Percentiles rank a stretch among this genome's conserved stretches.
These are phyloP conservation scores for Nomada goodeniana DNA, from an alignment of 2,888 invertebrate species.

Conservation along the genomic window DNA sequence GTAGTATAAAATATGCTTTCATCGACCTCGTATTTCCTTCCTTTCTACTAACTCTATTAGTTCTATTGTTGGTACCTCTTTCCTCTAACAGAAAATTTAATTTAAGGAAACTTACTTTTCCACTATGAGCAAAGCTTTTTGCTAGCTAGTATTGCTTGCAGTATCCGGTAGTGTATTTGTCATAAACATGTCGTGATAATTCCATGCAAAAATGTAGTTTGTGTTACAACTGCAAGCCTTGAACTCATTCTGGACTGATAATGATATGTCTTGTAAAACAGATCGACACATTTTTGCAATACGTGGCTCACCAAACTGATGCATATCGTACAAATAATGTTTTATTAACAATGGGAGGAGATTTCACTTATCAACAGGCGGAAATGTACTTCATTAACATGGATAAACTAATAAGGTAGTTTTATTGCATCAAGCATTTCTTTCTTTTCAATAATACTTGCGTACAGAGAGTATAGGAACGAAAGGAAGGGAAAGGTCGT, in stretches of 20 bases:
- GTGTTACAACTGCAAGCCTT: no score
- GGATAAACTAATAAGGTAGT: constrained; percentile 92
- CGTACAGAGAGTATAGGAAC: neutral
- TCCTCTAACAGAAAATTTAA: neutral
- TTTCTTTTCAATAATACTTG: neutral
- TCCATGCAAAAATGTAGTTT: neutral
- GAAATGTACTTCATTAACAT: constrained; percentile 92
- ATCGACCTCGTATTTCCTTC: constrained; percentile 31
- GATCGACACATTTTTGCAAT: constrained; percentile 85
- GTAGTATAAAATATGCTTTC: neutral
- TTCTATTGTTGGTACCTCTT: neutral
- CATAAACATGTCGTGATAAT: neutral
- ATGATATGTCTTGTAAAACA: constrained; percentile 63
- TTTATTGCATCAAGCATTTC: constrained; percentile 8
- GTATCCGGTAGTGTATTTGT: no score
- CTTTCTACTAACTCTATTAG: constrained; percentile 13
- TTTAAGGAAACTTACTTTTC: neutral
- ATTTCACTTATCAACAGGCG: constrained; percentile 95
- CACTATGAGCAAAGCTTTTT: neutral
- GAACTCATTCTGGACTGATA: neutral
- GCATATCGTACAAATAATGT: constrained; percentile 90
- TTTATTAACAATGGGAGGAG: constrained; percentile 95
- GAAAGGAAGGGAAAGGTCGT: constrained; percentile 30
- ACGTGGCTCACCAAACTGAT: constrained; percentile 86
- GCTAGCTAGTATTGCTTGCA: no score